phyloP scores from a whole-genome alignment of 2,113 vertebrate genomes.

The Entelurus aequoreus region DNA sequence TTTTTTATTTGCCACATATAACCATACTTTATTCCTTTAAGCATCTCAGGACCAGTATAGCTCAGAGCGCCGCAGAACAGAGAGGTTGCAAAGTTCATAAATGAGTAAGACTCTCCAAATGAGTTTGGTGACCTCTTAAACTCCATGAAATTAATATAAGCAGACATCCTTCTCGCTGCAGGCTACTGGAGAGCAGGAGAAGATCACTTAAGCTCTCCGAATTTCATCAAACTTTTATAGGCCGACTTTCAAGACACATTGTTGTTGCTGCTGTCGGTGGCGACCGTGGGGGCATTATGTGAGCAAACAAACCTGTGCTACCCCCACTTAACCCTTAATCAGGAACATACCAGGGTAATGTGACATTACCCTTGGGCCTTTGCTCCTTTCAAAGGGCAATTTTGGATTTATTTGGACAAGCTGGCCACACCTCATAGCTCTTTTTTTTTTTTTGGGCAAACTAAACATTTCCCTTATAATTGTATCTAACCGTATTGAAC shows the following conservation, averaged over 20 bases:
- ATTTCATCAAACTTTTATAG: conserved; percentile 94
- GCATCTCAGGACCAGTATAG: conserved; percentile 68
- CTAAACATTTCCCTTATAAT: too few relatives aligned
- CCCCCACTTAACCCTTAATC: conserved; percentile 78
- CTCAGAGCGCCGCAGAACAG: conserved; percentile 63
- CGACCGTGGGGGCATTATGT: conserved; percentile 77
- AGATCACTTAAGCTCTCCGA: conserved; percentile 89
- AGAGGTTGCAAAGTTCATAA: conserved; percentile 80
- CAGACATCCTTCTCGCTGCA: conserved; percentile 82
- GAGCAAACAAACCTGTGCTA: conserved; percentile 80
- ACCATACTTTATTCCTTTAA: conserved; percentile 64
- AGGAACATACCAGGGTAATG: conserved; percentile 49
- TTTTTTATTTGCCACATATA: conserved; percentile 35
- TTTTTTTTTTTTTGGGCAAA: too few relatives aligned
- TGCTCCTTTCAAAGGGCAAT: too few relatives aligned
- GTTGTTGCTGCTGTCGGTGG: conserved; percentile 83
- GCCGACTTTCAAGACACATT: conserved; percentile 83
- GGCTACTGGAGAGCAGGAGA: conserved; percentile 75
- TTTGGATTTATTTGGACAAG: too few relatives aligned
- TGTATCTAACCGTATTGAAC: too few relatives aligned
- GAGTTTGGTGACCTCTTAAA: conserved; percentile 93
- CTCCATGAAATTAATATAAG: conserved; percentile 98
- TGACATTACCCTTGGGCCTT: too few relatives aligned
- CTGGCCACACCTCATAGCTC: too few relatives aligned
- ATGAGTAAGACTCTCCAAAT: conserved; percentile 89